phyloP scores from a whole-genome alignment of 2,888 invertebrate species.

The Tachina lurida region DNA sequence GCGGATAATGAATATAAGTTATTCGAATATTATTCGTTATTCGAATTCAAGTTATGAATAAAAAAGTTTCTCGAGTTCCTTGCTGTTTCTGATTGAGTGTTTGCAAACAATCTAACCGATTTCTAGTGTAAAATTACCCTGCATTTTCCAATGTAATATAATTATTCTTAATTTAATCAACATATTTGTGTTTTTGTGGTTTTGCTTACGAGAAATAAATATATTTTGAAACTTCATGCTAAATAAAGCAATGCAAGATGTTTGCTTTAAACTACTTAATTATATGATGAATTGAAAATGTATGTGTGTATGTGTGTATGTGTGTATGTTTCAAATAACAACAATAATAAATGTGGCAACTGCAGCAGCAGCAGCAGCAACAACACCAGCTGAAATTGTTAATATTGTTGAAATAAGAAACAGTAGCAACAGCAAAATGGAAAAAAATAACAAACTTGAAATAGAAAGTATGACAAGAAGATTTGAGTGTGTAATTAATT shows the following conservation, averaged over 20 bases:
- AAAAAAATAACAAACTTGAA: constrained; percentile 73
- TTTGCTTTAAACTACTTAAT: constrained; percentile 62
- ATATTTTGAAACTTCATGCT: not conserved
- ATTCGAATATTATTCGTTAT: no score
- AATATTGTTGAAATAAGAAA: constrained; percentile 21
- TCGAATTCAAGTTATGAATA: no score
- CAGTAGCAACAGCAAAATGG: constrained; percentile 19
- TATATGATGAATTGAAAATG: constrained; percentile 60
- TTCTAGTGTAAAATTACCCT: not conserved
- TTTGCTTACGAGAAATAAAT: not conserved
- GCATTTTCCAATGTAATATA: not conserved
- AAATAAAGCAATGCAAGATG: constrained; percentile 38
- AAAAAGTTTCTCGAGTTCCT: no score
- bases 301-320: constrained; percentile 7
- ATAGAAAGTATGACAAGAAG: constrained; percentile 75
- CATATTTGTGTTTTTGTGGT: constrained; percentile 32
- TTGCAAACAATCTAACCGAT: not conserved
- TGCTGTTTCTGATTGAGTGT: no score
- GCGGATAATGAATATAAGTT: no score
- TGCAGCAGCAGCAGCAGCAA: constrained; percentile 7
- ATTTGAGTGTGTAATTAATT: constrained; percentile 77
- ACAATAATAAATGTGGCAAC: constrained; percentile 20
- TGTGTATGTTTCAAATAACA: constrained; percentile 23
- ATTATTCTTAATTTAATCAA: constrained; percentile 29
- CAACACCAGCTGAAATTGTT: constrained; percentile 16